phyloP scores from a whole-genome alignment of 2,113 vertebrate species.

The Phyllostomus discolor region DNA sequence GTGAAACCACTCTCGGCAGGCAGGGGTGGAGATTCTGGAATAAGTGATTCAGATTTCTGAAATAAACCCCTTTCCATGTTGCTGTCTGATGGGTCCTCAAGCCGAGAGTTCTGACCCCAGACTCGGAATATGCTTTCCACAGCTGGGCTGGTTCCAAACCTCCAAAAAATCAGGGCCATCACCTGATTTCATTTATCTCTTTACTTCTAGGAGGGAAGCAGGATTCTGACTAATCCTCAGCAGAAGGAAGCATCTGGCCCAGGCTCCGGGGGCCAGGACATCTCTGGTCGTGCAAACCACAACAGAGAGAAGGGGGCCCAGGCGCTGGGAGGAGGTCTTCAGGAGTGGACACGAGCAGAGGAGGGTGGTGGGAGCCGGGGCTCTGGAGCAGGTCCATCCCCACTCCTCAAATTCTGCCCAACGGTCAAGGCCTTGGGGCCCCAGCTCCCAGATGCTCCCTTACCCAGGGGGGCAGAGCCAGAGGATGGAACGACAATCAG shows the following conservation, averaged over 20 bases:
- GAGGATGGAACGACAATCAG: neutral
- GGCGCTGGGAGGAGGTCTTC: neutral
- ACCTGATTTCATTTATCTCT: neutral
- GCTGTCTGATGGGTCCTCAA: neutral
- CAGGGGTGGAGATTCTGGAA: neutral
- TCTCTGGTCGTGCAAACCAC: neutral
- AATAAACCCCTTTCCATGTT: neutral
- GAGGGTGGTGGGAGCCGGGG: neutral
- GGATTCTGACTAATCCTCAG: neutral
- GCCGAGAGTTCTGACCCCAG: neutral
- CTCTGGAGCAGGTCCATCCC: neutral
- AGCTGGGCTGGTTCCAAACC: neutral
- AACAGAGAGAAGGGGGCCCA: neutral
- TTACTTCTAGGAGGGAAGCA: neutral
- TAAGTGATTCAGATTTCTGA: neutral
- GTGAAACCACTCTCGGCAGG: neutral
- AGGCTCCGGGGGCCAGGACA: neutral
- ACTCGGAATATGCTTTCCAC: neutral
- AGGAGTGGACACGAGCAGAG: neutral
- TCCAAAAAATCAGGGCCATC: neutral
- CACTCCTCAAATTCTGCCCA: neutral
- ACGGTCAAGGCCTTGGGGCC: neutral
- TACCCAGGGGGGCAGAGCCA: neutral
- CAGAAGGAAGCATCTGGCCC: neutral
- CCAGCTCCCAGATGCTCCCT: neutral